Evolutionary conservation across 2,888 invertebrate species (phyloP), one percentile per base, ranked within the genome.

Genomic region (Belgica antarctica): DNA sequence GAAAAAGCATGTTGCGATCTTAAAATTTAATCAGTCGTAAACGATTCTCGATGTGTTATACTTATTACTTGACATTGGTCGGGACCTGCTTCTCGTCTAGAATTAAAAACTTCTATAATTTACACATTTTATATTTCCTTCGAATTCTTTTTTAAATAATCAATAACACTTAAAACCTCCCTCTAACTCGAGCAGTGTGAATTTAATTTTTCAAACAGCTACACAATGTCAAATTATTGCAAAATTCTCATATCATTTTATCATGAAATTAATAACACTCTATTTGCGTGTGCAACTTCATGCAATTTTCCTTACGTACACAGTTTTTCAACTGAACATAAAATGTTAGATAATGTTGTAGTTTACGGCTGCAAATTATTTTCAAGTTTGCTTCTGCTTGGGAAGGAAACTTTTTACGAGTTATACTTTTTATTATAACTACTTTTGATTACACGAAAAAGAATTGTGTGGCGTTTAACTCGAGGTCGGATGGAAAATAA

Each of bases 401-500:
- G 25, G 65, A 63, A 65, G 65, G 65, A 47, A 65, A 65, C 17
- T 63, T 61, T 65, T 65, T 65, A 46, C 65, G 46, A 68, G 57
- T 8, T 41, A 15, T 41, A n/a, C 41, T 41, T 52, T 52, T 66
- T 66, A 47, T 68, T 68, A 57, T 57, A 68, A 68, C 68, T 57
- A 68, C 68, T 52, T 15, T 47, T 68, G 68, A 68, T 68, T 68
- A 65, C 65, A 65, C 12, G 47, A 28, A 46, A 52, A 57, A 7
- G 34, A 68, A 31, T 25, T 47, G 27, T 24, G 28, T 36, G 10
- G 15, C 22, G n/a, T 65, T 19, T 24, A 28, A 57, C 10, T 65
- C 28, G 25, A 36, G 25, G 22, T 5, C 15, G 63, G 28, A 24
- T n/a, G 7, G 19, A 62, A 36, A 22, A 62, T 1, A 24, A 31